These are phyloP conservation scores for Leucopternis melanops DNA, from an alignment of 2,113 vertebrate genomes.

Conservation along the genomic window DNA sequence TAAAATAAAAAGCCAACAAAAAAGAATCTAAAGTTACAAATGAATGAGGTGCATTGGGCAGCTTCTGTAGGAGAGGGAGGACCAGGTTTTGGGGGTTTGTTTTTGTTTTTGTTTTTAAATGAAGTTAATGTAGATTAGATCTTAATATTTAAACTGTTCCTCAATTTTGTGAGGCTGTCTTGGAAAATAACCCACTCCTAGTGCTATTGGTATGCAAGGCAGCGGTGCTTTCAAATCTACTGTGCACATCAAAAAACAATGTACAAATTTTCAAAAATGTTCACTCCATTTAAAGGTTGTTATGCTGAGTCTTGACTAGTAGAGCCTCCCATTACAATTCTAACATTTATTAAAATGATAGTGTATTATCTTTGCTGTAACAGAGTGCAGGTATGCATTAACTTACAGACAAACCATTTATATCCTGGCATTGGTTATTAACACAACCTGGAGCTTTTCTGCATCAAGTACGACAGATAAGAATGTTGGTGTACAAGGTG, in stretches of 20 bases:
- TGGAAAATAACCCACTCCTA: constrained; percentile 79
- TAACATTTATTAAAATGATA: constrained; percentile 64
- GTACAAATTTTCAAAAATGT: constrained; percentile 63
- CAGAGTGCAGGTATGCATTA: constrained; percentile 67
- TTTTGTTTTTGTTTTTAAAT: constrained; percentile 52
- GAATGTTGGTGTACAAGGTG: constrained; percentile 72
- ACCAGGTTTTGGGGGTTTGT: constrained; percentile 70
- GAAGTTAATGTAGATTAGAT: constrained; percentile 80
- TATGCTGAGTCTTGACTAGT: constrained; percentile 65
- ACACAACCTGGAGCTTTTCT: constrained; percentile 66
- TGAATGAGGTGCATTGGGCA: constrained; percentile 81
- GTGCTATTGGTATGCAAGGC: constrained; percentile 84
- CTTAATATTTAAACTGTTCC: constrained; percentile 88
- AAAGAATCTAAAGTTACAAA: constrained; percentile 70
- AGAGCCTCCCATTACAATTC: constrained; percentile 60
- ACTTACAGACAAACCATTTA: constrained; percentile 67
- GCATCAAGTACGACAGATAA: constrained; percentile 56
- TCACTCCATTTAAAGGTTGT: constrained; percentile 67
- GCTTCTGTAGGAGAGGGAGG: constrained; percentile 75
- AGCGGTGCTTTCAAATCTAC: constrained; percentile 79
- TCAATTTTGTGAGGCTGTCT: constrained; percentile 94
- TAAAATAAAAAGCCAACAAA: constrained; percentile 64
- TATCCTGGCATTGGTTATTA: constrained; percentile 69
- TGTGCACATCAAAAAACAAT: constrained; percentile 66
- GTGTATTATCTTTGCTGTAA: constrained; percentile 68